phyloP scores from a whole-genome alignment of 2,888 invertebrate species.

The Suillia variegata region DNA sequence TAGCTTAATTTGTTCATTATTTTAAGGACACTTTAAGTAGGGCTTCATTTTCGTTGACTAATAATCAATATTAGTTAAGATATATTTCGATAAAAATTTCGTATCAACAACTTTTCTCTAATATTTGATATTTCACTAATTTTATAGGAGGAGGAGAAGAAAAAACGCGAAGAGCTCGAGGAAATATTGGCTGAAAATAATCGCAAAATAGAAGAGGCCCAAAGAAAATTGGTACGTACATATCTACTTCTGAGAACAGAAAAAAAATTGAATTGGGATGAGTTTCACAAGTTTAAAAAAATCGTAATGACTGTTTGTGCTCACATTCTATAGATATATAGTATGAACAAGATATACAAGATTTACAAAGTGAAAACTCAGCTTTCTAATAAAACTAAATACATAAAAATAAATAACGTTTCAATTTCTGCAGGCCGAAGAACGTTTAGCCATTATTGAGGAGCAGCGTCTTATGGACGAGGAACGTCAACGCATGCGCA shows the following conservation, averaged over 20 bases:
- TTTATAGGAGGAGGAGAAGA: conserved; percentile 96
- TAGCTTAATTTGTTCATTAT: too few relatives aligned
- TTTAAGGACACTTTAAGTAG: conserved; percentile 18
- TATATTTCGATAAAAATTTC: too few relatives aligned
- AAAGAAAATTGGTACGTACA: conserved; percentile 86
- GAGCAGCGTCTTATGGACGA: conserved; percentile 96
- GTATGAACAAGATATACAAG: too few relatives aligned
- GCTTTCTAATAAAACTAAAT: not conserved
- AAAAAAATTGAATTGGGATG: too few relatives aligned
- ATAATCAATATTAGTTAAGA: not conserved
- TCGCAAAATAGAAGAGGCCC: conserved; percentile 95
- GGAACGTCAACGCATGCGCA: conserved; percentile 88
- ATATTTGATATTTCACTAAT: conserved; percentile 44
- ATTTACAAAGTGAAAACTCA: not conserved
- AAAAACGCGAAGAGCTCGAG: conserved; percentile 94
- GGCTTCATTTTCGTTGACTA: not conserved
- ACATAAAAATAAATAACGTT: too few relatives aligned
- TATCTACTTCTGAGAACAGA: conserved; percentile 74
- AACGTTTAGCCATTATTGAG: conserved; percentile 93
- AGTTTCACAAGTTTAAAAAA: too few relatives aligned
- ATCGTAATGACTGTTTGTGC: too few relatives aligned
- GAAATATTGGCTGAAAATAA: conserved; percentile 97
- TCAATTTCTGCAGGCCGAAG: conserved; percentile 79
- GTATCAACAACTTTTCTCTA: conserved; percentile 27
- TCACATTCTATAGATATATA: too few relatives aligned